A percentile compares a stretch with the other conserved stretches of the same genome.
Conservation (phyloP, 1,140 invertebrate genomes). For the Zaprionus inermis region DNA sequence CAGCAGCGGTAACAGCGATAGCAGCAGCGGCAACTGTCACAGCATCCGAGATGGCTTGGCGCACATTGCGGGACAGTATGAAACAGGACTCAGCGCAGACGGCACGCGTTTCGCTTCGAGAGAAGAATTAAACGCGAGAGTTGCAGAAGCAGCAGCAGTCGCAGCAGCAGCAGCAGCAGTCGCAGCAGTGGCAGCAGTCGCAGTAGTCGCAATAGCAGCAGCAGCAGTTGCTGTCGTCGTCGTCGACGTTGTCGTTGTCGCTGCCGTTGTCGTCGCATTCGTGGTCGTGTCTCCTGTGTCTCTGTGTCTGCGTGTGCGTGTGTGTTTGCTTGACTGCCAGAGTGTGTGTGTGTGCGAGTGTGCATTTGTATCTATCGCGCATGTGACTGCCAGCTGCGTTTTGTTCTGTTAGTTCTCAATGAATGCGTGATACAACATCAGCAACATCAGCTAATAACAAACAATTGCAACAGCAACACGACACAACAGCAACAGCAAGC, state of each 20-base stretch:
- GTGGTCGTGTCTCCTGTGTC: slow-evolving; percentile 33
- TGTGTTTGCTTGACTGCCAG: slow-evolving; percentile 26
- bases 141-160: slow-evolving; percentile 44
- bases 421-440: slow-evolving; percentile 18
- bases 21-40: slow-evolving; percentile 27
- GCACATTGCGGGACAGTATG: slow-evolving; percentile 57
- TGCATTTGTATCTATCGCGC: slow-evolving; percentile 30
- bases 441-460: slow-evolving; percentile 30
- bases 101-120: slow-evolving; percentile 73
- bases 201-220: slow-evolving; percentile 14
- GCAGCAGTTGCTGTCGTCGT: slow-evolving; percentile 19
- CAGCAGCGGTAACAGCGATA: slow-evolving; percentile 22
- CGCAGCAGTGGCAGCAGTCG: slow-evolving; percentile 13
- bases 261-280: slow-evolving; percentile 36
- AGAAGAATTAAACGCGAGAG: slow-evolving; percentile 51
- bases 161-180: slow-evolving; percentile 19
- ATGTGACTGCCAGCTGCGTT: slow-evolving; percentile 64
- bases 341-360: slow-evolving; percentile 37
- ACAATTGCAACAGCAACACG: slow-evolving; percentile 4
- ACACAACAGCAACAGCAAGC: background rate
- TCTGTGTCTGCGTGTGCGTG: slow-evolving; percentile 21
- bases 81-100: slow-evolving; percentile 81
- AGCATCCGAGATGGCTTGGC: slow-evolving; percentile 31
- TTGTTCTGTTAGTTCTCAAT: slow-evolving; percentile 40
- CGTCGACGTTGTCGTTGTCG: slow-evolving; percentile 28